Base-by-base conservation (phyloP, 1,140 invertebrate species). In the Episyrphus balteatus region DNA sequence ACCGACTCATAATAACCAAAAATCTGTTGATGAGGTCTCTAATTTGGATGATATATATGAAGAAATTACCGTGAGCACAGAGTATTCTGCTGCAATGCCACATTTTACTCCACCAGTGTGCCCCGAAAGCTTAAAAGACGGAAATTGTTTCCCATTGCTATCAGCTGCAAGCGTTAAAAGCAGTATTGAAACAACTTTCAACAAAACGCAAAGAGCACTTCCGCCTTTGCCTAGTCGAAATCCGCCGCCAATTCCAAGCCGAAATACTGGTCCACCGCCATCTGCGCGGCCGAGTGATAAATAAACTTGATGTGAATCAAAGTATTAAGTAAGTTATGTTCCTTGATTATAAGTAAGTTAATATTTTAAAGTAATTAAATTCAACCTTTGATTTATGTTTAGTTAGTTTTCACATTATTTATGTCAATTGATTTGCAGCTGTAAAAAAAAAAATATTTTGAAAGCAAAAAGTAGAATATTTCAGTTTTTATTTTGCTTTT, bases 221-320 rank as follows among this genome's bases (percentile, higher is more conserved):
- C 82, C 81, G 5, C 73, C 80, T n/a, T 82, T 82, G 5, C 75
- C 75, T 30, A 68, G 77, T 41, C 73, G 70, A 51, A 68, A 62
- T 51, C 75, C 74, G 48, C 80, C 78, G 51, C 77, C 77, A 34
- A 74, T 81, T 54, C 80, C 79, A 50, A 78, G 78, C 49, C 73
- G 76, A 57, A 77, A 73, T 40, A 59, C 62, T 39, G 59, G 61
- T 49, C 62, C 62, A 17, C 62, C 62, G 2, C 62, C 62, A 43
- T 30, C 21, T 26, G 21, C 21, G 21, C 21, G 21, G 21, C 21
- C 21, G 8, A 26, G 21, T 26, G 21, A 26, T 26, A 26, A 26
- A 26, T 26, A 26, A 26, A 5, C 8, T 26, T 5, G 8, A 26
- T 26, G 8, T 26, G 21, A 26, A 26, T 26, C 21, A 8, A 26